Base-by-base conservation (phyloP, 2,113 vertebrate genomes). In the Mystacornis crossleyi region DNA sequence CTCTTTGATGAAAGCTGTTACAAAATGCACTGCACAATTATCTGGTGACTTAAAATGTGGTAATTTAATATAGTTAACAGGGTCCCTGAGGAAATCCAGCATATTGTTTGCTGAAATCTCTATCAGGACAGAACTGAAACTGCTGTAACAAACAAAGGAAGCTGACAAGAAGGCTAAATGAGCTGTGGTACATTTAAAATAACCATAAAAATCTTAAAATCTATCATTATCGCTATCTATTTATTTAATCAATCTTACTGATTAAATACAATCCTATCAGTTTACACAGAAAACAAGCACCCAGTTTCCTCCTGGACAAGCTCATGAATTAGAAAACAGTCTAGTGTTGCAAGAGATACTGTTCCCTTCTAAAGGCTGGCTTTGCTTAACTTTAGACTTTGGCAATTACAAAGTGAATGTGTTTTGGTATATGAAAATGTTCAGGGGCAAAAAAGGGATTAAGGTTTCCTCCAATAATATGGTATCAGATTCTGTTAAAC, bases 61-160 rank as follows among this genome's bases (percentile, higher is more conserved):
- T 89, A 93, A 95, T 94, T 96, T 90, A 94, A 90, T 86, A 86
- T 18, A 74, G 82, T 81, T 94, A 95, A 95, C 57, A 74, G 55
- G 16, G 69, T 74, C 88, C 83, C 79, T 57, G 60, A 74, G 92
- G 93, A 94, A 90, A 92, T 83, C 12, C 60, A 80, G 67, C 60
- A 48, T 81, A 92, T 86, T 93, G 69, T 90, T 95, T 96, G 64
- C 64, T 4, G 10, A 92, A 96, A 80, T 94, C 71, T 86, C 62
- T 78, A 86, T 67, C 40, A 83, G 75, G 69, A 62, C 38, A 86
- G 79, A 90, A 70, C 10, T 77, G 51, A 88, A 83, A 94, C 23
- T 66, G 74, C 71, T 81, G 71, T 71, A 91, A 92, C 67, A 87
- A 95, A 95, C 33, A 86, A 94, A 80, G 42, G 43, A 70, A 80